Percentiles rank a stretch among this genome's conserved stretches.
Evolutionary conservation across 2,113 vertebrate species (phyloP).

Genomic region (Pagrus major): DNA sequence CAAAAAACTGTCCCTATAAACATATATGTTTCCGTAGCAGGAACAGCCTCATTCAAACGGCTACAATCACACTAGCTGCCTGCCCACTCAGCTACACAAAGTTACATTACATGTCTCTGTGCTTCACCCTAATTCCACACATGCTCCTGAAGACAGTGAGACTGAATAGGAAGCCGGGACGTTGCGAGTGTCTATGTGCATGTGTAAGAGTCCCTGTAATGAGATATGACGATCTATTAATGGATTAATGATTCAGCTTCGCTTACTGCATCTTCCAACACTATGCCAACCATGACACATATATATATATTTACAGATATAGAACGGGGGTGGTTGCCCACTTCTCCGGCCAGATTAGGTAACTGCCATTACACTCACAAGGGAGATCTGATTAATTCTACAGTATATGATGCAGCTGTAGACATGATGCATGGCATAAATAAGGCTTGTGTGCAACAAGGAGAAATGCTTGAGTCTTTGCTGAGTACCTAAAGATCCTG

Average conservation of each 20-base stretch:
- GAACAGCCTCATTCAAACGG: slow-evolving; percentile 11
- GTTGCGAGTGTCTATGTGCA: slow-evolving; percentile 27
- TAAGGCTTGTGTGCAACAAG: slow-evolving; percentile 33
- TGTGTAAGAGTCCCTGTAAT: slow-evolving; percentile 71
- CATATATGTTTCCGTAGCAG: not conserved
- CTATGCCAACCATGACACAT: slow-evolving; percentile 70
- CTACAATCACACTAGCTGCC: slow-evolving; percentile 12
- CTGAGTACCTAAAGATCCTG: slow-evolving; percentile 29
- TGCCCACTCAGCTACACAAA: slow-evolving; percentile 4
- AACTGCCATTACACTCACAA: slow-evolving; percentile 52
- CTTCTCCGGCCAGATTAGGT: slow-evolving; percentile 70
- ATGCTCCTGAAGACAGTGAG: slow-evolving; percentile 64
- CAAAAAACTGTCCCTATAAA: not conserved
- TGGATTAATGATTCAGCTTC: slow-evolving; percentile 79
- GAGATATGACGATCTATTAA: slow-evolving; percentile 81
- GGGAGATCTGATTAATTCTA: slow-evolving; percentile 56
- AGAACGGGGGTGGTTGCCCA: slow-evolving; percentile 35
- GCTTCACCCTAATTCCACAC: slow-evolving; percentile 54
- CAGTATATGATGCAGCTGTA: slow-evolving; percentile 24
- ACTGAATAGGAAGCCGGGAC: slow-evolving; percentile 38
- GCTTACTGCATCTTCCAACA: slow-evolving; percentile 45
- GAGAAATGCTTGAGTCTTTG: slow-evolving; percentile 31
- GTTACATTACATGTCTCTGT: slow-evolving; percentile 27
- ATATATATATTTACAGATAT: slow-evolving; percentile 61
- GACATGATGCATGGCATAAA: slow-evolving; percentile 59